These are phyloP conservation scores for Enteromius radiatus DNA, from an alignment of 2,797 vertebrate genomes.

Conservation along the genomic window DNA sequence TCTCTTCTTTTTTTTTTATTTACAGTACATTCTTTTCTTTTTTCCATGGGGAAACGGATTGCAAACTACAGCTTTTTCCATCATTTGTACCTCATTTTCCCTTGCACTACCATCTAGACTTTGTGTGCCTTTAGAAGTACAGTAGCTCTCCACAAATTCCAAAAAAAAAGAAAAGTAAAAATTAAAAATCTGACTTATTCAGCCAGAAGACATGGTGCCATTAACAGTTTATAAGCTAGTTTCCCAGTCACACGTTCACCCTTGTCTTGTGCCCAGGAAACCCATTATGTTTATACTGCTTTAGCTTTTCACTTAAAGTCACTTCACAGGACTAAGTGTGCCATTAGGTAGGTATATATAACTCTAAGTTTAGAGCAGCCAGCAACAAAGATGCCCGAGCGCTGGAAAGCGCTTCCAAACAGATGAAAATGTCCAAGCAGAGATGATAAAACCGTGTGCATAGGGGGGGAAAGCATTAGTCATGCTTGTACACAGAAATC, in stretches of 20 bases:
- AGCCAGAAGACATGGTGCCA: conserved; percentile 1
- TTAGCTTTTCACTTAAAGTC: conserved; percentile 35
- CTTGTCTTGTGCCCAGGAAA: background rate
- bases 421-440: conserved; percentile 45
- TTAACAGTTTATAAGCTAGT: conserved; percentile 25
- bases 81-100: background rate
- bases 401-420: conserved; percentile 41
- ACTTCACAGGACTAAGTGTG: conserved; percentile 26
- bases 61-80: background rate
- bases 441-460: conserved; percentile 39
- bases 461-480: conserved; percentile 50
- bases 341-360: conserved; percentile 32
- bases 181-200: conserved; percentile 1
- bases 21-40: background rate
- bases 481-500: conserved; percentile 56
- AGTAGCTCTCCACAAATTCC: background rate
- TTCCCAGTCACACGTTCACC: conserved; percentile 22
- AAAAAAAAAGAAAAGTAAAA: background rate
- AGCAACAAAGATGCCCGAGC: conserved; percentile 31
- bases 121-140: background rate
- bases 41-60: background rate
- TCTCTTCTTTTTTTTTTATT: background rate
- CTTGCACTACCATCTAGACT: background rate
- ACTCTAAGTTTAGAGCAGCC: conserved; percentile 27
- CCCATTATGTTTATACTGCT: conserved; percentile 36